Conservation (phyloP, 1,140 invertebrate genomes). For the Limonius californicus region DNA sequence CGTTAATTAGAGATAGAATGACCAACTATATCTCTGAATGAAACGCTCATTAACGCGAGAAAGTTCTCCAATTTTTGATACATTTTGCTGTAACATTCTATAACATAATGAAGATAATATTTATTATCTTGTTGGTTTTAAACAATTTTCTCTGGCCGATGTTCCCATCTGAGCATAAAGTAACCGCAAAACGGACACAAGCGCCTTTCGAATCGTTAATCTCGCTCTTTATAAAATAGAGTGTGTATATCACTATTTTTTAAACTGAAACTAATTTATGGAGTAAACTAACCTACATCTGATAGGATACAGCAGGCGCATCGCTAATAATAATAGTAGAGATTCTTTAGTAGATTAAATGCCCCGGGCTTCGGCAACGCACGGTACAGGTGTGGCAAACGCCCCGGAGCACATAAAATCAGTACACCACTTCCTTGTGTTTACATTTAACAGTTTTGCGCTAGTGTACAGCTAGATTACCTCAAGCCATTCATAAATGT, state of each 20-base stretch:
- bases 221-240: background rate
- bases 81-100: too few species aligned
- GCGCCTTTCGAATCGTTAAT: conserved; percentile 5
- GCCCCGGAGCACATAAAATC: conserved; percentile 4
- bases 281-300: conserved; percentile 11
- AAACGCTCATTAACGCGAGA: too few species aligned
- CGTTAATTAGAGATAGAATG: too few species aligned
- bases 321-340: conserved; percentile 10
- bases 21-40: too few species aligned
- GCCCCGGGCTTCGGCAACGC: background rate
- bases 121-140: too few species aligned
- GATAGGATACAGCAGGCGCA: conserved; percentile 1
- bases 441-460: conserved; percentile 14
- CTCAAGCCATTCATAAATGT: background rate
- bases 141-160: too few species aligned
- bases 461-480: conserved; percentile 3
- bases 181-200: background rate
- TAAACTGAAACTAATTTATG: conserved; percentile 9
- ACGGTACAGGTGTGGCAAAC: conserved; percentile 5
- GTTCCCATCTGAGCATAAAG: too few species aligned
- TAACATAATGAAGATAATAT: too few species aligned
- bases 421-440: conserved; percentile 13
- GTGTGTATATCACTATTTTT: conserved; percentile 9
- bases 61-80: too few species aligned
- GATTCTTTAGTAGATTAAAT: conserved; percentile 5